Evolutionary conservation across 2,797 vertebrate genomes (phyloP).

Genomic region (Mallotus villosus): DNA sequence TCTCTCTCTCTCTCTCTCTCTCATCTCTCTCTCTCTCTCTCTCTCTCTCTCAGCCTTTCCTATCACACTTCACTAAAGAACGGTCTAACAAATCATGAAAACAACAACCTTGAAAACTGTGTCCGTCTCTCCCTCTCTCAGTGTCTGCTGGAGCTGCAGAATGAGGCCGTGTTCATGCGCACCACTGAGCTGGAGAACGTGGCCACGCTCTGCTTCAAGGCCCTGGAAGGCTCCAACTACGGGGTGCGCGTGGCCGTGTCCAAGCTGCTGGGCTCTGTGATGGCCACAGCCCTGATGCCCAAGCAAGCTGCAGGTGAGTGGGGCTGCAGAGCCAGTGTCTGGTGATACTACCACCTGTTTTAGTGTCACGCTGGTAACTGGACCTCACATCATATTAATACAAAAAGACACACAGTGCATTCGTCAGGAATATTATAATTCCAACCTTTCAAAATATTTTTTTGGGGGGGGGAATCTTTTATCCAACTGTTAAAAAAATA

Average conservation of each 20-base stretch:
- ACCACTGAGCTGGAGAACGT: conserved; percentile 96
- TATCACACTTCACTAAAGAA: too few species aligned
- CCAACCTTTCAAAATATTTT: too few species aligned
- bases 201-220: conserved; percentile 94
- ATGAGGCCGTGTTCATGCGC: conserved; percentile 99
- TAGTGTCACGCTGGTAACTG: too few species aligned
- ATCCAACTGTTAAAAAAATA: too few species aligned
- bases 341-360: not conserved
- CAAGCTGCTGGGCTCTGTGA: conserved; percentile 92
- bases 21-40: too few species aligned
- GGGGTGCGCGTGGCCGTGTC: conserved; percentile 95
- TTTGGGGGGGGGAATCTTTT: too few species aligned
- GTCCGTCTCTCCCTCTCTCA: conserved; percentile 43
- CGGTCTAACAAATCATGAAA: too few species aligned
- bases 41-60: too few species aligned
- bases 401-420: too few species aligned
- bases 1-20: not conserved
- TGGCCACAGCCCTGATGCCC: conserved; percentile 96
- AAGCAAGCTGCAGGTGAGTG: conserved; percentile 93
- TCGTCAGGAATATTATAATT: too few species aligned
- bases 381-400: too few species aligned
- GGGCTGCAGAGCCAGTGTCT: not conserved
- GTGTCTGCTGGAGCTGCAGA: conserved; percentile 96
- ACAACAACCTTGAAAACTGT: too few species aligned
- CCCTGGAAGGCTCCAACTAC: conserved; percentile 96